Percentiles rank a stretch among this genome's conserved stretches.
phyloP scores from a whole-genome alignment of 1,140 invertebrate species.

The Heterodera schachtii region DNA sequence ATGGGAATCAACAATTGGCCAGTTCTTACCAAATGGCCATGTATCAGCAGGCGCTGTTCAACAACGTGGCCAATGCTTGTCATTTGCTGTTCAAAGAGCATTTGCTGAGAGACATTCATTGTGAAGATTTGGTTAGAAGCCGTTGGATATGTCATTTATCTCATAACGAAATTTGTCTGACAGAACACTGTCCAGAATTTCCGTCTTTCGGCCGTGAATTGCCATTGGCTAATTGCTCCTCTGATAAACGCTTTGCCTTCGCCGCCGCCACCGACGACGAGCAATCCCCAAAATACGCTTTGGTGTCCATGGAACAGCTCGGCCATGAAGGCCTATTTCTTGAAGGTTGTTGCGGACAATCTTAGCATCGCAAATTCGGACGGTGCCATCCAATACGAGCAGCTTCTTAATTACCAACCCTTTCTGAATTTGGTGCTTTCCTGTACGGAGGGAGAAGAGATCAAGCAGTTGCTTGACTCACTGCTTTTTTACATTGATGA shows the following conservation, averaged over 20 bases:
- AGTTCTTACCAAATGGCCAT: conserved; percentile 25
- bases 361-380: conserved; percentile 27
- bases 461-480: conserved; percentile 46
- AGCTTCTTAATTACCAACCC: conserved; percentile 49
- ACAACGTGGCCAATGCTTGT: conserved; percentile 4
- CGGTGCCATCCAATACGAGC: conserved; percentile 23
- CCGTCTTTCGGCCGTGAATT: conserved; percentile 51
- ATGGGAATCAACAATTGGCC: conserved; percentile 31
- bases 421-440: conserved; percentile 54
- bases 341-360: conserved; percentile 54
- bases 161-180: neutral
- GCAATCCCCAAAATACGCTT: conserved; percentile 19
- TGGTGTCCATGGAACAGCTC: conserved; percentile 23
- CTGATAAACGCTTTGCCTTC: conserved; percentile 32
- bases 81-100: conserved; percentile 9
- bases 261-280: conserved; percentile 15
- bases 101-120: neutral
- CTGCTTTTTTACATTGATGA: conserved; percentile 46
- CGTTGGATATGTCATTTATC: neutral
- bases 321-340: conserved; percentile 48
- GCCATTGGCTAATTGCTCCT: conserved; percentile 57
- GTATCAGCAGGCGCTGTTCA: conserved; percentile 14
- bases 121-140: conserved; percentile 13
- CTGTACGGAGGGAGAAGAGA: conserved; percentile 51
- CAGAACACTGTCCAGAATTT: conserved; percentile 21